Evolutionary conservation across 64 coral and sea anemone genomes (phyloP), one percentile per base, ranked within the genome.

Genomic region (Actinia equina): DNA sequence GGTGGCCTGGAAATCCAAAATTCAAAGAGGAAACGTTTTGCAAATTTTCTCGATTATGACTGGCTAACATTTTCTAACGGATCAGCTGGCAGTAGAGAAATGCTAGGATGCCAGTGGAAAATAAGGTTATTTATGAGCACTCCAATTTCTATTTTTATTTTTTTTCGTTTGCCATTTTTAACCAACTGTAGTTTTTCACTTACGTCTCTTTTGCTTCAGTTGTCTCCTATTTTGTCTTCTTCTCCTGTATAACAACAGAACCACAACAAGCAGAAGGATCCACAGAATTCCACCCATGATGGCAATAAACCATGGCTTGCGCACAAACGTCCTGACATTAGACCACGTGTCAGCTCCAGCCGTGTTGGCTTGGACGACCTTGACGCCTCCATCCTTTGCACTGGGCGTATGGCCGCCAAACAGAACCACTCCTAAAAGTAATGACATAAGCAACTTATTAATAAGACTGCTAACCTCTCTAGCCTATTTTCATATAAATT

Each of bases 281-380:
- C 94, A 96, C 0, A 89, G 64, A 13, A 96, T 77, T 0, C 89
- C 94, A 52, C 91, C 94, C 58, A 96, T 56, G 7, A 87, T 93
- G 30, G 82, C 94, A 44, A 93, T 96, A 80, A 96, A 96, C 94
- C 94, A 96, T 7, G 94, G 88, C 44, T 96, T 84, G 16, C 94
- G 88, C 26, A 96, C 86, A 17, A 96, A 88, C 59, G 60, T 22
- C 37, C 92, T 95, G 27, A 96, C 92, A 9, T 74, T 93, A 16
- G 92, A 87, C 94, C 91, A 96, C 2, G 85, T 89, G 71, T 57
- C 86, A 37, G 80, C 84, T 27, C 58, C 85, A 23, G 60, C 44
- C 5, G 42, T 69, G 30, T 76, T 83, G 7, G 86, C 77, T 14
- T 86, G 89, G 2, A 95, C 82, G 17, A 89, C 20, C 3, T 83